Conservation (phyloP, 2,113 vertebrate genomes). For the Trematocara zebra region DNA sequence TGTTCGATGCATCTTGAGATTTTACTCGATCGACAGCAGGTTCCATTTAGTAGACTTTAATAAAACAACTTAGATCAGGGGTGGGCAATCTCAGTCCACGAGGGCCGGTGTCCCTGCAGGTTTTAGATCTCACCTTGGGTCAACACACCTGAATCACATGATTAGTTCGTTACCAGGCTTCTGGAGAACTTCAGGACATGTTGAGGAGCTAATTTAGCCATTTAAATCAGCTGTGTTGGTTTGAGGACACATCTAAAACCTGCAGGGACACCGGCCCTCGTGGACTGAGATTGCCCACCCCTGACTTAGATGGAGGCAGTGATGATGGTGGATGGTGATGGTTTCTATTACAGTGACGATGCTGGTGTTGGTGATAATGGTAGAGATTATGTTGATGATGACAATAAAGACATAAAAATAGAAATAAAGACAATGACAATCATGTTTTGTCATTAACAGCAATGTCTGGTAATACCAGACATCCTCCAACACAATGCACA, state of each 20-base stretch:
- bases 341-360: background rate
- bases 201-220: too few relatives aligned
- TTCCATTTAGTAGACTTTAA: background rate
- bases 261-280: too few relatives aligned
- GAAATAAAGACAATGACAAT: background rate
- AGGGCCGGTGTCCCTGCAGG: too few relatives aligned
- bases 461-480: background rate
- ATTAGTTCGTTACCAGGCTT: too few relatives aligned
- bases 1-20: background rate
- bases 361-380: background rate
- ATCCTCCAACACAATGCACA: background rate
- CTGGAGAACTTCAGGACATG: too few relatives aligned
- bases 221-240: too few relatives aligned
- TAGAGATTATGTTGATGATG: background rate
- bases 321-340: constrained; percentile 4
- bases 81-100: too few relatives aligned
- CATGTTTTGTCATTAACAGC: background rate
- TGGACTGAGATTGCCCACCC: too few relatives aligned
- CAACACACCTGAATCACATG: too few relatives aligned
- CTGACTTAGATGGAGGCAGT: background rate
- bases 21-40: background rate
- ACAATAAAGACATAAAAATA: background rate
- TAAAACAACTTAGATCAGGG: background rate
- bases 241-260: too few relatives aligned
- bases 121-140: too few relatives aligned